Evolutionary conservation across 2,113 vertebrate species (phyloP).

Genomic region (Hystrix cristata): DNA sequence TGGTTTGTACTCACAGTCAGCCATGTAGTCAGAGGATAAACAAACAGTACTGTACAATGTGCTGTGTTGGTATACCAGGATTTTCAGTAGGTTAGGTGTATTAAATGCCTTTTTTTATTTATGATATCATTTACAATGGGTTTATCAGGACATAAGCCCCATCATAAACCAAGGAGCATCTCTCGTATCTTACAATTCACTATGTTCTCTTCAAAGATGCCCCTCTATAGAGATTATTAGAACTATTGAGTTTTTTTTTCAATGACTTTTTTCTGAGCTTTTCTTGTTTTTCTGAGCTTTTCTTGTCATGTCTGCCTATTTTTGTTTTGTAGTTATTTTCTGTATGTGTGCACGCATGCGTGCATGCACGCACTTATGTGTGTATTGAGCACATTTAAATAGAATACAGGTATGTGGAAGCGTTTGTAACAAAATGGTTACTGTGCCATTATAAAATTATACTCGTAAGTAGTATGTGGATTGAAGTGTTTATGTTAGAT

Average conservation of each 20-base stretch:
- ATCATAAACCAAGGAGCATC: not conserved
- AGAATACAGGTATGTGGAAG: not conserved
- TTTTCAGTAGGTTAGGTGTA: not conserved
- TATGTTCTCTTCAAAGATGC: not conserved
- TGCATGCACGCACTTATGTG: not conserved
- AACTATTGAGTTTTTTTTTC: not conserved
- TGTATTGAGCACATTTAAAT: not conserved
- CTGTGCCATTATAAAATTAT: constrained; percentile 48
- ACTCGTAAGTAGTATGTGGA: not conserved
- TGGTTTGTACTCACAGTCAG: not conserved
- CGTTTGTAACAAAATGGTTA: constrained; percentile 42
- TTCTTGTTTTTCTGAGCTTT: not conserved
- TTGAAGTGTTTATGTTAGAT: not conserved
- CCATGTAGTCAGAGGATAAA: not conserved
- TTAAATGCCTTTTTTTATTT: not conserved
- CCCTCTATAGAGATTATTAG: not conserved
- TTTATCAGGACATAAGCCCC: not conserved
- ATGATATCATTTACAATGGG: not conserved
- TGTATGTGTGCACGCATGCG: not conserved
- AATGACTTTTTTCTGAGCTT: not conserved
- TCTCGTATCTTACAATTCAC: not conserved
- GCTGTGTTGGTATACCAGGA: not conserved
- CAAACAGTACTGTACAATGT: not conserved
- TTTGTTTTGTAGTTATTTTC: constrained; percentile 13
- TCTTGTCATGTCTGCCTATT: not conserved